Percentiles rank a stretch among this genome's conserved stretches.
Evolutionary conservation across 2,797 vertebrate genomes (phyloP).

Genomic region (Cottoperca gobio): DNA sequence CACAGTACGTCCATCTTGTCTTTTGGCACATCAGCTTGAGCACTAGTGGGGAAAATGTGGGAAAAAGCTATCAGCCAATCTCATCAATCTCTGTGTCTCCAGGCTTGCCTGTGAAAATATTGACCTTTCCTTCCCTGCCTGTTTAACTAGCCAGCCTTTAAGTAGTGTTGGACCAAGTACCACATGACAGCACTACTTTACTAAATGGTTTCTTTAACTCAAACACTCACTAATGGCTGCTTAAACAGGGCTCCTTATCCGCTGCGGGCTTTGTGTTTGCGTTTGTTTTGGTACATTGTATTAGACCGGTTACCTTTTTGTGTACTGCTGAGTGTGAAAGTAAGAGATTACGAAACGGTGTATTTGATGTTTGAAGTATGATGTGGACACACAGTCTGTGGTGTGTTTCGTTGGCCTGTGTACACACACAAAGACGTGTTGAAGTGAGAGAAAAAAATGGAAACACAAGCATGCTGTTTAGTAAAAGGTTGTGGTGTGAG

Average conservation of each 20-base stretch:
- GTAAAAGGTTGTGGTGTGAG: background rate
- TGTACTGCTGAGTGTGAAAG: constrained; percentile 59
- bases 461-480: constrained; percentile 24
- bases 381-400: constrained; percentile 1
- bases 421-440: constrained; percentile 4
- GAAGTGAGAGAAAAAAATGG: constrained; percentile 20
- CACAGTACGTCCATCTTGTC: constrained; percentile 38
- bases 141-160: constrained; percentile 83
- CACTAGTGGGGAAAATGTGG: constrained; percentile 46
- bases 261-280: constrained; percentile 76
- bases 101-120: constrained; percentile 83
- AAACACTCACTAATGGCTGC: constrained; percentile 77
- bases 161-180: constrained; percentile 85
- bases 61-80: constrained; percentile 68
- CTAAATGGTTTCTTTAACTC: constrained; percentile 71
- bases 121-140: constrained; percentile 81
- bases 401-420: constrained; percentile 18
- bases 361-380: constrained; percentile 53
- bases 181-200: constrained; percentile 73
- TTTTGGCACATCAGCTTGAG: constrained; percentile 10
- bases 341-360: constrained; percentile 54
- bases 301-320: constrained; percentile 63
- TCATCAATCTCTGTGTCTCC: constrained; percentile 65
- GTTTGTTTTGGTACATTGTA: constrained; percentile 70
- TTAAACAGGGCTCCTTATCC: constrained; percentile 77